phyloP scores from a whole-genome alignment of 1,140 invertebrate genomes.

The Teleopsis dalmanni region DNA sequence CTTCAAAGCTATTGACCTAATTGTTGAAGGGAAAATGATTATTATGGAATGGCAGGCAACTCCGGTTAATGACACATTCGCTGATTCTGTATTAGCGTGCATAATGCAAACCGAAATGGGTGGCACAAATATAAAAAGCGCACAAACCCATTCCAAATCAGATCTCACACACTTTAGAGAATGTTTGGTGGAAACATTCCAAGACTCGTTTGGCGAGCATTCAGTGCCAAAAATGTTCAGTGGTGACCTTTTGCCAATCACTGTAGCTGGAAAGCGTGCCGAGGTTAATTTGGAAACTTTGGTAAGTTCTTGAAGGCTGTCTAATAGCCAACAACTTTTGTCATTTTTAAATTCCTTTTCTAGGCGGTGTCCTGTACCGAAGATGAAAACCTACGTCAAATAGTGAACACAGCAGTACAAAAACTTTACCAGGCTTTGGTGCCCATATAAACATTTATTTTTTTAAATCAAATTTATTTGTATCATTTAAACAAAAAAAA shows the following conservation, averaged over 20 bases:
- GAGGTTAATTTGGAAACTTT: slow-evolving; percentile 77
- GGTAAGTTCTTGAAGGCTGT: slow-evolving; percentile 46
- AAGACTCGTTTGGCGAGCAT: slow-evolving; percentile 92
- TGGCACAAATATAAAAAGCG: slow-evolving; percentile 53
- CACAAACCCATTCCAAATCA: slow-evolving; percentile 57
- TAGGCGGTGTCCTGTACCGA: slow-evolving; percentile 73
- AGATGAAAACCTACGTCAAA: slow-evolving; percentile 75
- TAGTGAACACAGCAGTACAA: slow-evolving; percentile 75
- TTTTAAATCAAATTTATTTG: too few relatives aligned
- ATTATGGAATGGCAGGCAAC: slow-evolving; percentile 89
- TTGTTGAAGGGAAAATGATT: slow-evolving; percentile 75
- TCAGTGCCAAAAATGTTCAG: slow-evolving; percentile 92
- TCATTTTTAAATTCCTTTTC: slow-evolving; percentile 7
- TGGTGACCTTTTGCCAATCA: slow-evolving; percentile 79
- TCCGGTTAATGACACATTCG: slow-evolving; percentile 96
- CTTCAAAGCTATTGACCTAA: slow-evolving; percentile 73
- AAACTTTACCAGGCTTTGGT: slow-evolving; percentile 80
- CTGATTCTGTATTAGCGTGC: slow-evolving; percentile 85
- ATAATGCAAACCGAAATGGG: slow-evolving; percentile 68
- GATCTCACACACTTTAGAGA: slow-evolving; percentile 87
- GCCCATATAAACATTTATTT: too few relatives aligned
- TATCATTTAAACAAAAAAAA: too few relatives aligned
- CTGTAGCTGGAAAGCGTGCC: slow-evolving; percentile 76
- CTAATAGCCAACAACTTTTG: background rate
- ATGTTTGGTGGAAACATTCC: slow-evolving; percentile 85